Base-by-base conservation (phyloP, 2,888 invertebrate genomes). In the Synergus japonicus region DNA sequence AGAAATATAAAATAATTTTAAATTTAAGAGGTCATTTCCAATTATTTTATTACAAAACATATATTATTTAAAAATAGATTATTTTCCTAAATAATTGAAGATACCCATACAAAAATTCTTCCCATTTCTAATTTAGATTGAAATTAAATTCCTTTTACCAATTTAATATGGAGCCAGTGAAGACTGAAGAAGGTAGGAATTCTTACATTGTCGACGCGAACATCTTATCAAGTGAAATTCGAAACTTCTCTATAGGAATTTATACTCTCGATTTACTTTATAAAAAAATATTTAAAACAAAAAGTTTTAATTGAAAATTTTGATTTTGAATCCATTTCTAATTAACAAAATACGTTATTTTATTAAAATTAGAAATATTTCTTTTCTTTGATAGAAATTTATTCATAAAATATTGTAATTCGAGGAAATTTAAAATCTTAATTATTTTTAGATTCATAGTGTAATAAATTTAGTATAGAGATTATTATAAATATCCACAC, bases 101-200 rank as follows among this genome's bases (percentile, higher is more conserved):
- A n/a, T 54, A n/a, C n/a, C 8, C 7, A 58, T 18, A 8, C 3
- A n/a, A 41, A 65, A 44, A 41, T 15, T 8, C 5, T 4, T 18
- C 43, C 4, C 10, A 15, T 18, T 44, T 66, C 43, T 43, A 10
- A 4, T 66, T 66, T 22, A 44, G 18, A n/a, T 46, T 44, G 44
- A 67, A 44, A 46, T 46, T 54, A 54, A 29, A 49, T 15, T 37
- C 9, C n/a, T 29, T 29, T n/a, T 4, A 37, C 22, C 18, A 29
- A 8, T 54, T 54, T 18, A 49, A 69, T 18, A 73, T 73, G 73
- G 73, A 73, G 1, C 73, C 73, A 5, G n/a, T 54, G 73, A 58
- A 73, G 18, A 73, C n/a, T 37, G 73, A 73, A 73, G 73, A 54
- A 73, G 73, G 73, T 73, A 73, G 37, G 15, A 73, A 18, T 73